Evolutionary conservation across 2,888 invertebrate species (phyloP), one percentile per base, ranked within the genome.

Genomic region (Exephanes ischioxanthus): DNA sequence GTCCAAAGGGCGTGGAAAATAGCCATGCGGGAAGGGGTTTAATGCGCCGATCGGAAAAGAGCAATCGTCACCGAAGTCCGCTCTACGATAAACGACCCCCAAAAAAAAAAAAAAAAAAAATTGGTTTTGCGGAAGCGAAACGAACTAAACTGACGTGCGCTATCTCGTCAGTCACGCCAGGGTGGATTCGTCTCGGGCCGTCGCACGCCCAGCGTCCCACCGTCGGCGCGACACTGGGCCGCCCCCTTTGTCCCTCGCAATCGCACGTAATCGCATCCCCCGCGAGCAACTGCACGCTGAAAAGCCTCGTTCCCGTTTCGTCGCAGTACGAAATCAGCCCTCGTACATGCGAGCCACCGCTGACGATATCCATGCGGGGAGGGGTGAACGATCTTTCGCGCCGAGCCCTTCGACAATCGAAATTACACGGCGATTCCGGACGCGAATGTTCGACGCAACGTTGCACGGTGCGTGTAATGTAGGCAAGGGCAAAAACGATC

Each of bases 371-470:
- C 73, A 80, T 73, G 87, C 16, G 16, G 45, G 45, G 41, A 41
- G 41, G 16, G 45, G 14, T 3, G 45, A 86, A 83, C 80, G 77
- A 83, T 80, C 83, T 73, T 86, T 87, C 82, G 80, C 84, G 75
- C 77, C 80, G 58, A 16, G 71, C 71, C 70, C 53, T 68, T 55
- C 75, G 87, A 86, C 86, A 88, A 89, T 88, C 84, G 86, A 83
- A 90, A 90, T 90, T 90, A 90, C 88, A 90, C 89, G 89, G 87
- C 88, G 88, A 89, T 89, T 90, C 87, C 87, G 89, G 83, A 84
- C 79, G 83, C 79, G 72, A 77, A 79, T 80, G 80, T 55, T 80
- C 75, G 77, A 84, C 79, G 73, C 61, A 51, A 66, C 78, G 11
- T 14, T 37, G 22, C 5, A 58, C 48, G 33, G 33, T 22, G 19